phyloP scores from a whole-genome alignment of 2,113 vertebrate species.

The Pleuronectes platessa region DNA sequence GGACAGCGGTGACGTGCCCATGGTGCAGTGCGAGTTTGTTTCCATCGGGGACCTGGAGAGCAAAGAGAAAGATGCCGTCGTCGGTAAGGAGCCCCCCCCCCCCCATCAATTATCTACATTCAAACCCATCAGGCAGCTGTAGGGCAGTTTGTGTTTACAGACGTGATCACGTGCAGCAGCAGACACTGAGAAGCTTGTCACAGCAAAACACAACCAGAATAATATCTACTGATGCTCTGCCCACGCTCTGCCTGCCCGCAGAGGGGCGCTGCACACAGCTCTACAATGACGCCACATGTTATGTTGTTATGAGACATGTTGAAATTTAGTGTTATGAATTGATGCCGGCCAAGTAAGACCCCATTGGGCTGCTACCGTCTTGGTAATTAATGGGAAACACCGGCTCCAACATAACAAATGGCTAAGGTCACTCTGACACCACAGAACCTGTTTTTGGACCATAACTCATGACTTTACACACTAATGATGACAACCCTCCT shows the following conservation, averaged over 20 bases:
- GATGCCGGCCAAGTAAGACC: not conserved
- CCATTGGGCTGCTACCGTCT: not conserved
- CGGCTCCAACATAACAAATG: not conserved
- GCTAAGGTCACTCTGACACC: not conserved
- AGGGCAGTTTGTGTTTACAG: not conserved
- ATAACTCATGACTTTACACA: not conserved
- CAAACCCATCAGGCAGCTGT: not conserved
- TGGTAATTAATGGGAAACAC: not conserved
- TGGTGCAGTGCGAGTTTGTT: slow-evolving; percentile 91
- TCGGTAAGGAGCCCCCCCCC: slow-evolving; percentile 83
- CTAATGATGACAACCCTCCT: not conserved
- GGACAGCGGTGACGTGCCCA: slow-evolving; percentile 88
- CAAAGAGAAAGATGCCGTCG: slow-evolving; percentile 87
- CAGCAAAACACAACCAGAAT: no score
- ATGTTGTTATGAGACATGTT: not conserved
- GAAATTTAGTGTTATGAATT: not conserved
- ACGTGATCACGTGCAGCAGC: not conserved
- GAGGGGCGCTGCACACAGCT: not conserved
- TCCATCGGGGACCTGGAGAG: slow-evolving; percentile 89
- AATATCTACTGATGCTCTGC: not conserved
- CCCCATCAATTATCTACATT: not conserved
- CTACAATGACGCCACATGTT: not conserved
- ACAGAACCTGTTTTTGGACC: not conserved
- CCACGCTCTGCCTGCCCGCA: not conserved
- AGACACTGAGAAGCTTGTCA: not conserved